Evolutionary conservation across 2,797 vertebrate genomes (phyloP).

Genomic region (Netta rufina): DNA sequence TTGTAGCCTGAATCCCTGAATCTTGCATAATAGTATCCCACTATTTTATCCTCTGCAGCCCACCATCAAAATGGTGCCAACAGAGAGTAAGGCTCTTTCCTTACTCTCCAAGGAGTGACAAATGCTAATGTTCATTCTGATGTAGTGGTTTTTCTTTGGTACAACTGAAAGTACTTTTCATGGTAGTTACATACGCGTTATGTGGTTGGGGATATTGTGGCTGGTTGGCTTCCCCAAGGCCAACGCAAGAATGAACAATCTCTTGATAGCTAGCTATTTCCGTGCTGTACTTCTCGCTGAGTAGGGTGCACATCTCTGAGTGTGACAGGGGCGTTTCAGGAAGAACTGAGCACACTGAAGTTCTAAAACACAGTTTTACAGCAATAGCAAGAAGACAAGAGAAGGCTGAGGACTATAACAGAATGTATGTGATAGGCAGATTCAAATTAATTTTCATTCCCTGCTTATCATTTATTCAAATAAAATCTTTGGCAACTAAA

Average conservation of each 20-base stretch:
- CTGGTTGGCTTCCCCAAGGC: not conserved
- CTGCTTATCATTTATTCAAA: not conserved
- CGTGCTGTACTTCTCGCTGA: not conserved
- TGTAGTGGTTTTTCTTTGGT: not conserved
- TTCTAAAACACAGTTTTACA: not conserved
- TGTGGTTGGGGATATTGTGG: not conserved
- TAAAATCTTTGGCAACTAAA: not conserved
- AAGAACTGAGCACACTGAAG: not conserved
- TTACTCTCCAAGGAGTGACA: not conserved
- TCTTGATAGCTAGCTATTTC: not conserved
- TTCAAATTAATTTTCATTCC: not conserved
- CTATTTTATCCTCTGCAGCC: not conserved
- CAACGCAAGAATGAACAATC: not conserved
- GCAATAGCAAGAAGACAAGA: not conserved
- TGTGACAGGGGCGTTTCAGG: not conserved
- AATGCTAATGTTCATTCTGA: not conserved
- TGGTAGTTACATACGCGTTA: not conserved
- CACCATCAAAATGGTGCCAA: not conserved
- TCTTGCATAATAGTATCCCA: not conserved
- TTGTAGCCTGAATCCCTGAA: not conserved
- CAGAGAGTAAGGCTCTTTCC: not conserved
- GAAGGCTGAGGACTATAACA: not conserved
- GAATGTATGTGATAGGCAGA: not conserved
- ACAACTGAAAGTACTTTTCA: not conserved
- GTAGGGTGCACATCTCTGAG: not conserved